Evolutionary conservation across 1,140 invertebrate species (phyloP), one percentile per base, ranked within the genome.

Genomic region (Wasmannia auropunctata): DNA sequence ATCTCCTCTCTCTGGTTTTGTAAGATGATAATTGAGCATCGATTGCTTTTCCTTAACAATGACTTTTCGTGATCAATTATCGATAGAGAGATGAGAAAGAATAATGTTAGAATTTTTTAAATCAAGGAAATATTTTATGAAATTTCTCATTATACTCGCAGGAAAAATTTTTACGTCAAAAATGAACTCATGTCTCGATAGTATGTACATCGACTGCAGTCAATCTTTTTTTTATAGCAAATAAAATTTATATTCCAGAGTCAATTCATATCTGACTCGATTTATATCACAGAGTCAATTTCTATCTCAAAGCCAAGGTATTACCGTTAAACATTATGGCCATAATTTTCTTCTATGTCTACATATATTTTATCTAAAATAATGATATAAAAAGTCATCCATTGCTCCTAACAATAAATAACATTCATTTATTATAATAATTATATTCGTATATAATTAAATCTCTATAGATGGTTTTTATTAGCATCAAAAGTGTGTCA

Each of bases 91-190:
- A 46, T 31, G 4, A 46, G 11, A 31, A n/a, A 4, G 28, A 54
- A 8, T 16, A 7, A 31, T 14, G 46, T 43, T 51, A 7, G 3
- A 11, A 4, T 6, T 16, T 28, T 11, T 77, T 28, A 28, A 77
- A 46, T 77, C 25, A 14, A 77, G 7, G 3, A 77, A 46, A 51
- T 51, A 77, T 49, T 63, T 62, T 63, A 49, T 6, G 14, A n/a
- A n/a, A n/a, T 25, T 40, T 62, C 34, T 76, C 14, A 60, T 60
- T 60, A 62, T 22, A 60, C 11, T 11, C 22, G 16, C 0, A 43
- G 0, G 25, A 28, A 8, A 31, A 37, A 76, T 37, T 77, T 49
- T 62, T 62, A 58, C 31, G 14, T 25, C 22, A 2, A 2, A 14
- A 6, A n/a, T 31, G 10, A 43, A 7, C n/a, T 34, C 7, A 11